A percentile compares a stretch with the other conserved stretches of the same genome.
Conservation (phyloP, 2,797 vertebrate genomes). For the Lepilemur septentrionalis region DNA sequence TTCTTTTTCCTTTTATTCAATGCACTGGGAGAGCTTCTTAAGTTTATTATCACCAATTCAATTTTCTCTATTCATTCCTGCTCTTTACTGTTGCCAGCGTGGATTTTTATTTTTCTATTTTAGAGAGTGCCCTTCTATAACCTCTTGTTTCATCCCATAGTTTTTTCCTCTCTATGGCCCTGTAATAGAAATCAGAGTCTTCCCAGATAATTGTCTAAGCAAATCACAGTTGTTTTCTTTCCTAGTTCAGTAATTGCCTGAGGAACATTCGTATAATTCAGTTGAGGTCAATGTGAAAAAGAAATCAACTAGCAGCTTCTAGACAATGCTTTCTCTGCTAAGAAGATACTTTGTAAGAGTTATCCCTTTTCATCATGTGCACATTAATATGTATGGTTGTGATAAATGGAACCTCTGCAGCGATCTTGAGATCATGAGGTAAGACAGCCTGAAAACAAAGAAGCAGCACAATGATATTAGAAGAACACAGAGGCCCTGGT, state of each 20-base stretch:
- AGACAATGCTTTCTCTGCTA: background rate
- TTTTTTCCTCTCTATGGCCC: background rate
- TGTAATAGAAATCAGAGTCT: background rate
- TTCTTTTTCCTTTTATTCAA: background rate
- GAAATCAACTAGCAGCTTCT: background rate
- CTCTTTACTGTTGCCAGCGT: background rate
- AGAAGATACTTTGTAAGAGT: background rate
- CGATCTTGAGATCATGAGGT: background rate
- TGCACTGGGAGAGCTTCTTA: background rate
- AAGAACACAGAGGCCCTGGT: background rate
- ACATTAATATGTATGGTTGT: background rate
- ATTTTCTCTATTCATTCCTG: background rate
- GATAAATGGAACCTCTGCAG: background rate
- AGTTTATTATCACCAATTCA: background rate
- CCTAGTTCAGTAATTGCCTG: background rate
- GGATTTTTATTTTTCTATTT: constrained; percentile 10
- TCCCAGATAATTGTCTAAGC: background rate
- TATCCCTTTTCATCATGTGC: background rate
- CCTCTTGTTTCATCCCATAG: background rate
- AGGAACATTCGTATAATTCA: background rate
- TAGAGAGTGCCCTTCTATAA: background rate
- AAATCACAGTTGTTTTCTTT: background rate
- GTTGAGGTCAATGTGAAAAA: background rate
- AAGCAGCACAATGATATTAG: background rate
- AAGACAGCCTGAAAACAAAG: background rate